Evolutionary conservation across 2,888 invertebrate genomes (phyloP).

Genomic region (Osedax fenrisi): DNA sequence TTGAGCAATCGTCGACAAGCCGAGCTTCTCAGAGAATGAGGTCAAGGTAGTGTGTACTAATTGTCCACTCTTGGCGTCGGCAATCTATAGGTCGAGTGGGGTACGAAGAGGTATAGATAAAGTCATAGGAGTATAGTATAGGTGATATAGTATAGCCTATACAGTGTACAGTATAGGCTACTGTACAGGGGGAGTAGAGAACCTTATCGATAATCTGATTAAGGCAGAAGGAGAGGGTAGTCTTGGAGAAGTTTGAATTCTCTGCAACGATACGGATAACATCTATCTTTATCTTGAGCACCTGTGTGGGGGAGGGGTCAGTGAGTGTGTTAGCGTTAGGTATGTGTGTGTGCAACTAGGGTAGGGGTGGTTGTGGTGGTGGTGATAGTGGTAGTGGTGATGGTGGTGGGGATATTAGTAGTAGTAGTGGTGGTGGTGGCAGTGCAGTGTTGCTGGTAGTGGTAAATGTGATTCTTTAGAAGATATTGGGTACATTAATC

Average conservation of each 20-base stretch:
- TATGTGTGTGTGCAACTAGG: too few species aligned
- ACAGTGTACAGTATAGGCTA: neutral
- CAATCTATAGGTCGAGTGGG: slow-evolving; percentile 42
- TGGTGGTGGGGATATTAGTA: too few species aligned
- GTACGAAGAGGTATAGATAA: neutral
- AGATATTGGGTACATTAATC: too few species aligned
- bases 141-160: neutral
- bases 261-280: slow-evolving; percentile 67
- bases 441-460: too few species aligned
- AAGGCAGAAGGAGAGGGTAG: slow-evolving; percentile 64
- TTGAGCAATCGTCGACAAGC: neutral
- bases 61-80: slow-evolving; percentile 67
- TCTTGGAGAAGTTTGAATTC: slow-evolving; percentile 55
- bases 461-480: too few species aligned
- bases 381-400: too few species aligned
- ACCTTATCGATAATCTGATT: slow-evolving; percentile 72
- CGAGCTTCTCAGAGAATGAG: slow-evolving; percentile 59
- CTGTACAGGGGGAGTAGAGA: too few species aligned
- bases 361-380: too few species aligned
- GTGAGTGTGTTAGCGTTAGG: too few species aligned
- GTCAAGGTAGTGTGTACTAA: slow-evolving; percentile 63
- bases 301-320: slow-evolving; percentile 48
- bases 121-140: neutral
- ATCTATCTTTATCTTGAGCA: slow-evolving; percentile 69
- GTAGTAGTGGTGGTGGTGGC: too few species aligned